Base-by-base conservation (phyloP, 2,888 invertebrate genomes). In the Panzeria rudis region DNA sequence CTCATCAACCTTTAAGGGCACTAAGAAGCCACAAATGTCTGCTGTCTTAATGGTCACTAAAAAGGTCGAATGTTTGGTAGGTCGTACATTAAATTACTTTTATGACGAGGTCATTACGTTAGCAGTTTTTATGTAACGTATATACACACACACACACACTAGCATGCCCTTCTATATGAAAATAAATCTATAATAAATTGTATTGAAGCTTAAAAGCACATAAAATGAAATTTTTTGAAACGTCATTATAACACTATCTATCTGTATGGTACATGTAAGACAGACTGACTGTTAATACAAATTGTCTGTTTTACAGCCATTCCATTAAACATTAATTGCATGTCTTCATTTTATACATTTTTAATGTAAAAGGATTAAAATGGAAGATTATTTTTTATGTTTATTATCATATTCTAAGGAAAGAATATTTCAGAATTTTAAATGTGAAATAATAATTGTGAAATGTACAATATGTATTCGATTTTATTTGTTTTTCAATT, bases 41-140 rank as follows among this genome's bases (percentile, higher is more conserved):
- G 50, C 69, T 72, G 56, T 61, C 54, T 69, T 68, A 77, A 77
- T 81, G 71, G 66, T 44, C 71, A 80, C n/a, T 72, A 47, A 56
- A 79, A 72, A 64, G 56, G 54, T 64, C 79, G 54, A 35, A 44
- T 32, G 54, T 15, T 69, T 52, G 79, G 17, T 64, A 72, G 84
- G 77, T 82, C 77, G 77, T 69, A 52, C 73, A 69, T 52, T 78
- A 64, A 73, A 82, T 82, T 73, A 85, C 77, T 78, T 85, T 75
- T 82, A 78, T 78, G 82, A 64, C 84, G 82, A 78, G 82, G 77
- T 82, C 78, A 78, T 85, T 73, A 73, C 68, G 73, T 80, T 72
- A 25, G 66, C 59, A 29, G 32, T n/a, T 32, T n/a, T n/a, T n/a
- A n/a, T n/a, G n/a, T n/a, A n/a, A 32, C 9, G 13, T n/a, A 29